Evolutionary conservation across 2,888 invertebrate species (phyloP).

Genomic region (Drosophila borborema): DNA sequence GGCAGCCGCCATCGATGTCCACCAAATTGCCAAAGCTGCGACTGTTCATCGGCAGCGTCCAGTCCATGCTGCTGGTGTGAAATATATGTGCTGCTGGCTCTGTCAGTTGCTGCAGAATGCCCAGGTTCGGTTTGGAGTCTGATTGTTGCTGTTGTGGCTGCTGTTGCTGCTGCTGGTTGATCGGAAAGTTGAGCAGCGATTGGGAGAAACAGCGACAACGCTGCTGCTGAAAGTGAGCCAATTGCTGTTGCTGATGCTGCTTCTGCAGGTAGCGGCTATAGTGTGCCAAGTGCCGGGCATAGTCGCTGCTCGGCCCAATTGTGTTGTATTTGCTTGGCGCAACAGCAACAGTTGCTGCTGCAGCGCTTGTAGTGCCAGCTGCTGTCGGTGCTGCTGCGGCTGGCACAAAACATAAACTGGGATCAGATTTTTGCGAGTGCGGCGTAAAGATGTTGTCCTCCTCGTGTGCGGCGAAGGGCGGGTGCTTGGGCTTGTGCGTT

Average conservation of each 20-base stretch:
- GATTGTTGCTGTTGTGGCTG: constrained; percentile 40
- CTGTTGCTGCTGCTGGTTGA: constrained; percentile 67
- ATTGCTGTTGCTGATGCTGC: constrained; percentile 78
- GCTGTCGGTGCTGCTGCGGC: constrained; percentile 39
- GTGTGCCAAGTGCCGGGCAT: constrained; percentile 82
- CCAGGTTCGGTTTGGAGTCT: constrained; percentile 24
- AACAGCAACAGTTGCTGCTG: constrained; percentile 49
- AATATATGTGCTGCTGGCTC: constrained; percentile 62
- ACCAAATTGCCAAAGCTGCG: constrained; percentile 82
- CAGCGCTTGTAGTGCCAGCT: constrained; percentile 35
- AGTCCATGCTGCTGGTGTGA: constrained; percentile 77
- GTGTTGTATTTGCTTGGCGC: constrained; percentile 84
- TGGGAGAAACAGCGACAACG: constrained; percentile 84
- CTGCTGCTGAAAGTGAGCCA: constrained; percentile 78
- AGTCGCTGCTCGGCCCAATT: constrained; percentile 84
- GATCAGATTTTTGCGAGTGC: constrained; percentile 79
- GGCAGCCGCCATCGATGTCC: constrained; percentile 75
- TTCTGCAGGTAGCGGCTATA: constrained; percentile 81
- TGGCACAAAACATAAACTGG: constrained; percentile 77
- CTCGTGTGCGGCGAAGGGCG: constrained; percentile 76
- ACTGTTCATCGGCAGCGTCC: constrained; percentile 73
- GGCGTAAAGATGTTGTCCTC: constrained; percentile 80
- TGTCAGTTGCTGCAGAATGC: constrained; percentile 38
- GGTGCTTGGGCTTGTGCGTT: constrained; percentile 53
- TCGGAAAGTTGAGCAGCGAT: constrained; percentile 84